Base-by-base conservation (phyloP, 2,113 vertebrate genomes). In the Chaetops frenatus region DNA sequence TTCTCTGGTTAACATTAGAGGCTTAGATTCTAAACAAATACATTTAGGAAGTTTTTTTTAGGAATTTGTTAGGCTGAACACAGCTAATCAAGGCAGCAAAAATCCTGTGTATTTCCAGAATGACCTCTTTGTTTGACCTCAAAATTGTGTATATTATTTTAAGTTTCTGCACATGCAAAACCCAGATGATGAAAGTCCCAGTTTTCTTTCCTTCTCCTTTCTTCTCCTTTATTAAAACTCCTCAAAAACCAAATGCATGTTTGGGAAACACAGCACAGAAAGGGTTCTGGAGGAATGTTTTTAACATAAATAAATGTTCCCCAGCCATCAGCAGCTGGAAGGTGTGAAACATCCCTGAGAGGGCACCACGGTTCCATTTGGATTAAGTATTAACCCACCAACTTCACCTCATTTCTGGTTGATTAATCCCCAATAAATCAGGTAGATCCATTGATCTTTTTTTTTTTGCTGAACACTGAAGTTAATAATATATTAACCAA, bases 111-210 rank as follows among this genome's bases (percentile, higher is more conserved):
- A 91, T 95, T 96, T 81, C 86, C 81, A 95, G 62, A 79, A 44
- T 65, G 96, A 97, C 94, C 93, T 64, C 86, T 96, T 79, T 86
- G 84, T 92, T 96, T 96, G 95, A 96, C 96, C 94, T 87, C 69
- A 91, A 95, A 97, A 94, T 35, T 33, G 23, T 95, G 94, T 96
- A 91, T 96, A 96, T 97, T 97, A 87, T 97, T 95, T 81, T 87
- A 96, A 95, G 80, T 91, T 94, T 54, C 89, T 92, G 74, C 89
- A 95, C 89, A 94, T 86, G 86, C 86, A 91, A 86, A 86, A 86
- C 40, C 70, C 57, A 51, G 22, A 71, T 71, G 81, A 91, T 91
- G 77, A 94, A 93, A 95, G 74, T 45, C 81, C 11, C 81, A 44
- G 29, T 62, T 60, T 19, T 83, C 60, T 62, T 66, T 44, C 27